Evolutionary conservation across 2,888 invertebrate species (phyloP), one percentile per base, ranked within the genome.

Genomic region (Lapara coniferarum): DNA sequence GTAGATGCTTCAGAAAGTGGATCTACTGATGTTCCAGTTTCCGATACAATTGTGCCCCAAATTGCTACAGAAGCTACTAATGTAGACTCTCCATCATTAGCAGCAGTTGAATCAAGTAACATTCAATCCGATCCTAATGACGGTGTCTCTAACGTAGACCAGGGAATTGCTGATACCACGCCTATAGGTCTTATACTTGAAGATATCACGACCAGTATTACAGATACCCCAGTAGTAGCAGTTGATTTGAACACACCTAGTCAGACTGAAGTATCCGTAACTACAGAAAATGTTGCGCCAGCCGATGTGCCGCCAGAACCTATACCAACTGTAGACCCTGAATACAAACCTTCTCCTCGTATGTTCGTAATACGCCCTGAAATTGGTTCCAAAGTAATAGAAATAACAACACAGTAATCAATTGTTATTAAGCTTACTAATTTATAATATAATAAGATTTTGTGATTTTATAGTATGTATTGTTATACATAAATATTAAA

Each of bases 321-420:
- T 51, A 71, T 67, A 14, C 53, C 74, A 25, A 58, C 63, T 30
- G 66, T 69, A 68, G 49, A 16, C 4, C 71, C 78, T 44, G 71
- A 71, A 12, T 57, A 66, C 55, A 46, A 30, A 19, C 49, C 66
- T 68, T 69, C 30, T 30, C 68, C 73, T 13, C 70, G 51, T 56
- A 46, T 67, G 58, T 69, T 85, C 14, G 72, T 81, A 13, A 67
- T 85, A 53, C 84, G 86, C 14, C 75, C 75, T 19, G 91, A 92
- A 78, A 72, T 79, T 4, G 91, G 89, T 56, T 91, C 92, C 25
- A 76, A 85, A 16, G 78, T 92, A 16, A 77, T 92, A 69, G 90
- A 91, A 73, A 82, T 91, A 69, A 82, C 81, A 53, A 75, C 82
- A 68, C 91, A 91, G 75, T 85, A 73, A 85, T 67, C 16, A 13